Evolutionary conservation across 2,797 vertebrate genomes (phyloP).

Genomic region (Parauchenoglanis punctatus): DNA sequence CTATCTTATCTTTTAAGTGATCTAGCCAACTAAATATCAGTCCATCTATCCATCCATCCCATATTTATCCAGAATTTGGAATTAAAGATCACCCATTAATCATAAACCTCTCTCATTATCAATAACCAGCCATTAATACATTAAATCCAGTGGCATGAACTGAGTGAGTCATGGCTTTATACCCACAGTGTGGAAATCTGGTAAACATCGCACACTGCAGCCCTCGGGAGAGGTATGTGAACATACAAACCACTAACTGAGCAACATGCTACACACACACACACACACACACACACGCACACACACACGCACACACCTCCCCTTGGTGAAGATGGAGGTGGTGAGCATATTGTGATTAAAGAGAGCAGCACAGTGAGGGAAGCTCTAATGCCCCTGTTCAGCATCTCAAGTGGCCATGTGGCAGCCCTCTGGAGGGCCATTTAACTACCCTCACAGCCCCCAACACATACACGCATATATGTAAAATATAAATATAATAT

Average conservation of each 20-base stretch:
- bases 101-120: conserved; percentile 25
- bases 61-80: not conserved
- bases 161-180: not conserved
- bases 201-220: conserved; percentile 37
- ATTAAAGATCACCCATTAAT: conserved; percentile 26
- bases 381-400: conserved; percentile 66
- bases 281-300: conserved; percentile 1
- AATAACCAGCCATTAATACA: conserved; percentile 17
- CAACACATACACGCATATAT: conserved; percentile 54
- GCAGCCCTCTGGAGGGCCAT: conserved; percentile 61
- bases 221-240: conserved; percentile 31
- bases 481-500: conserved; percentile 49
- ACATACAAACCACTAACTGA: conserved; percentile 39
- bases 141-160: not conserved
- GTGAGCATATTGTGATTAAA: conserved; percentile 82
- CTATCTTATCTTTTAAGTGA: not conserved
- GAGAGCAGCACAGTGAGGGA: conserved; percentile 68
- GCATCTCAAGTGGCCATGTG: conserved; percentile 68
- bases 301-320: conserved; percentile 31
- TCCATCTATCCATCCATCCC: not conserved
- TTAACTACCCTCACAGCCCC: conserved; percentile 42
- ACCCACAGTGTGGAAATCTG: conserved; percentile 41
- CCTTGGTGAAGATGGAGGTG: conserved; percentile 56
- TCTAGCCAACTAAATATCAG: not conserved
- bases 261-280: conserved; percentile 39